Evolutionary conservation across 2,888 invertebrate species (phyloP).

Genomic region (Drosophila niveifrons): DNA sequence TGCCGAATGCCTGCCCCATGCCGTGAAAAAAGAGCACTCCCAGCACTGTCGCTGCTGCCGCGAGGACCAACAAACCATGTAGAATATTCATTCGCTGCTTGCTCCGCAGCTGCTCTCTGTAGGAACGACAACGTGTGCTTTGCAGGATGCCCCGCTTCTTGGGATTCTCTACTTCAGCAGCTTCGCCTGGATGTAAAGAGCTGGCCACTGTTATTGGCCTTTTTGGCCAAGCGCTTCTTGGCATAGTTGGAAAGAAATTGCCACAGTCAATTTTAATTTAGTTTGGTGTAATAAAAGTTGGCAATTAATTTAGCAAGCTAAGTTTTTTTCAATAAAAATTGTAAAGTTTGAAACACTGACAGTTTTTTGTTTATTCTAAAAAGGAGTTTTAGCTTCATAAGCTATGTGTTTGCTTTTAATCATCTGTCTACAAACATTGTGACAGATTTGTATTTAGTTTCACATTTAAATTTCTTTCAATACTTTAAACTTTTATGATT

Average conservation of each 20-base stretch:
- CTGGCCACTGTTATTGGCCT: neutral
- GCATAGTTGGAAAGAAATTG: neutral
- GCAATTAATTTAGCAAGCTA: neutral
- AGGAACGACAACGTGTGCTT: conserved; percentile 38
- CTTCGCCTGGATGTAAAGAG: conserved; percentile 3
- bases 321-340: neutral
- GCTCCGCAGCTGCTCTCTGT: conserved; percentile 34
- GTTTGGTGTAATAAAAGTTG: neutral
- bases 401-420: too few species aligned
- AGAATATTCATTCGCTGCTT: conserved; percentile 23
- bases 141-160: conserved; percentile 42
- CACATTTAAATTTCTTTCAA: too few species aligned
- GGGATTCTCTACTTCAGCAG: conserved; percentile 26
- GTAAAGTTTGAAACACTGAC: conserved; percentile 15
- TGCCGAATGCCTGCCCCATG: conserved; percentile 1
- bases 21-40: conserved; percentile 24
- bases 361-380: neutral
- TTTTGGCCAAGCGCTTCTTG: neutral
- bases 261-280: conserved; percentile 10
- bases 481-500: too few species aligned
- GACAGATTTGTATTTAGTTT: too few species aligned
- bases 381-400: too few species aligned
- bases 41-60: conserved; percentile 26
- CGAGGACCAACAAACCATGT: conserved; percentile 38
- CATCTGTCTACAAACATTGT: too few species aligned